Base-by-base conservation (phyloP, 2,888 invertebrate species). In the Drosophila algonquin region DNA sequence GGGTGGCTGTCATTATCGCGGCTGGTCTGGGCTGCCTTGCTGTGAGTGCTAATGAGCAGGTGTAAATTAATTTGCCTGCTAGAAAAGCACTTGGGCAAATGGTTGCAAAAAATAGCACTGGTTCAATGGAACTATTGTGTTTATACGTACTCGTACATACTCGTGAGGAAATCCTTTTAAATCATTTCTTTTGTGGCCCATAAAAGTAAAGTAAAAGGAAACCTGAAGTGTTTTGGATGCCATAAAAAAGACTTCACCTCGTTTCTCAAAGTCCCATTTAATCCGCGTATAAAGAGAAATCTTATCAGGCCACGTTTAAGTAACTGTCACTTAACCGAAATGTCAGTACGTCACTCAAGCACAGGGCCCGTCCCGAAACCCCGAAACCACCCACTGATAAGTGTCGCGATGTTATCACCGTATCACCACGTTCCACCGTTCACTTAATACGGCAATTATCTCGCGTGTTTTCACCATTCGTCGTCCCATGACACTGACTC, bases 401-500 rank as follows among this genome's bases (percentile, higher is more conserved):
- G 50, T 21, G 52, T 3, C 18, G 16, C 16, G 46, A 44, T 59
- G 53, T 53, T 76, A 70, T 71, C 57, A 2, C 14, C 7, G 16
- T 46, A 21, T 46, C 55, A 55, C 32, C 51, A 59, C 35, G 68
- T 40, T 14, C 40, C 73, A 71, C 74, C 86, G 75, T 81, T 81
- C 48, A 70, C 51, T 76, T 88, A 83, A 77, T 82, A 82, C 47
- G 63, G 48, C 78, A 86, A 89, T 89, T 89, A 89, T 83, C 78
- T 80, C 14, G 3, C 51, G 46, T 47, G 51, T 60, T 18, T 32
- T 45, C 54, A 50, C 35, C 40, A 21, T 2, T 30, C 54, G 21
- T 21, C 21, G 68, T 65, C 85, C 47, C 74, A 70, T 79, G 83
- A 77, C 73, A 53, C 30, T 16, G 24, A 12, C 73, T 48, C 30